A percentile compares a stretch with the other conserved stretches of the same genome.
These are phyloP conservation scores for Mesorhabditis sp. DNA, from an alignment of 2,888 invertebrate species.

Conservation along the genomic window DNA sequence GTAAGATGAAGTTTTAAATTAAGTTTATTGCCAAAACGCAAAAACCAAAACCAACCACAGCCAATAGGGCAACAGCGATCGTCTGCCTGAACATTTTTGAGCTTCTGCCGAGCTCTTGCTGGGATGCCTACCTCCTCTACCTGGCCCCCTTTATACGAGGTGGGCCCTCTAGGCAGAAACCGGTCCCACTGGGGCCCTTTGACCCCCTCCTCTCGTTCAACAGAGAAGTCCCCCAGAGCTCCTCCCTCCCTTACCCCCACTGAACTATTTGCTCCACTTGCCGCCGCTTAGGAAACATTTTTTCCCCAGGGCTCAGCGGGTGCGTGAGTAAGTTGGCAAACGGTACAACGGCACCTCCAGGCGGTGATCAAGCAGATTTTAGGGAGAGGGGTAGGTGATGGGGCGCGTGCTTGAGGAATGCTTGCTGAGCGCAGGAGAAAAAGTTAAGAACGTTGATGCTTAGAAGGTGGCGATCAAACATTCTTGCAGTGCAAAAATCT, in stretches of 20 bases:
- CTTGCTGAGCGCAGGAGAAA: too few species aligned
- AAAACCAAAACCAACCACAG: not conserved
- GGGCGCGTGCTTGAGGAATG: too few species aligned
- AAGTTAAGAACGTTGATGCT: too few species aligned
- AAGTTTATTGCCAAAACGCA: not conserved
- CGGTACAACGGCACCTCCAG: too few species aligned
- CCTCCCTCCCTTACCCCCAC: not conserved
- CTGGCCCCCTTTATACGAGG: not conserved
- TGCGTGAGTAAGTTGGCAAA: too few species aligned
- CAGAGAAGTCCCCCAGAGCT: not conserved
- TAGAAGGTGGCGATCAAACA: too few species aligned
- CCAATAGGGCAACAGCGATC: not conserved
- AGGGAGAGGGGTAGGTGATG: too few species aligned
- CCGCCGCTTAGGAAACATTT: conserved; percentile 6
- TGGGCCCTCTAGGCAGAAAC: not conserved
- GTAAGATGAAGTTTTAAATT: not conserved
- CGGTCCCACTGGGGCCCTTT: not conserved
- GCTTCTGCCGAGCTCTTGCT: not conserved
- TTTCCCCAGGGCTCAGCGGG: not conserved
- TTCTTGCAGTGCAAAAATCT: too few species aligned
- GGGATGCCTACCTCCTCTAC: not conserved
- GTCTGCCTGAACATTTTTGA: not conserved
- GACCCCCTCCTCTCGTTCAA: not conserved
- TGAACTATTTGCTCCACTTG: conserved; percentile 6
- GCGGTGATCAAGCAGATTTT: too few species aligned